Evolutionary conservation across 2,888 invertebrate species (phyloP).

Genomic region (Chironomus tentans): DNA sequence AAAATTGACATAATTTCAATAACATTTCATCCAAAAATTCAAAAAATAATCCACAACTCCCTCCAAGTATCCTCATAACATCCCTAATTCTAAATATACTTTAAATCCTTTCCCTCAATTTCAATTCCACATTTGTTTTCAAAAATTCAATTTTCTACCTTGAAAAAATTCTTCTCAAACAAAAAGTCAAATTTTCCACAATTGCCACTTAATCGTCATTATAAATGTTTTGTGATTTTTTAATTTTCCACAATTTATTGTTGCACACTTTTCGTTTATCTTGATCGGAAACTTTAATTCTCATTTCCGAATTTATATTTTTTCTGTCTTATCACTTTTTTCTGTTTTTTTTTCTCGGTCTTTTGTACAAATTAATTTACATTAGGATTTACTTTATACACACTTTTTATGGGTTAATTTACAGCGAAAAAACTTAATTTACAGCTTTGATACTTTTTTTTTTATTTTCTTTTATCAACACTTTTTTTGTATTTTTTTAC

Average conservation of each 20-base stretch:
- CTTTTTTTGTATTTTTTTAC: neutral
- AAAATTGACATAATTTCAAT: no score
- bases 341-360: neutral
- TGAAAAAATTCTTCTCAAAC: neutral
- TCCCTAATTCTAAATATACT: no score
- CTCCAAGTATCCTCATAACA: no score
- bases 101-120: no score
- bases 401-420: neutral
- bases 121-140: no score
- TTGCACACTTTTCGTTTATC: neutral
- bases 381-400: neutral
- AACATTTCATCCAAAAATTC: no score
- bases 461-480: neutral
- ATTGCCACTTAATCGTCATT: constrained; percentile 9
- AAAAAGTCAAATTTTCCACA: neutral
- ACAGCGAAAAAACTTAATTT: neutral
- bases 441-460: neutral
- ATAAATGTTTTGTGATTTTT: constrained; percentile 6
- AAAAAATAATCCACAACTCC: no score
- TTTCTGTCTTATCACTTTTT: neutral
- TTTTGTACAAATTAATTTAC: neutral
- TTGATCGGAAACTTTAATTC: neutral
- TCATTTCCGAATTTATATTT: neutral
- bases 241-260: neutral
- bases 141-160: neutral